These are phyloP conservation scores for Trididemnum nubilum DNA, from an alignment of 23 tunicate species.

Conservation along the genomic window DNA sequence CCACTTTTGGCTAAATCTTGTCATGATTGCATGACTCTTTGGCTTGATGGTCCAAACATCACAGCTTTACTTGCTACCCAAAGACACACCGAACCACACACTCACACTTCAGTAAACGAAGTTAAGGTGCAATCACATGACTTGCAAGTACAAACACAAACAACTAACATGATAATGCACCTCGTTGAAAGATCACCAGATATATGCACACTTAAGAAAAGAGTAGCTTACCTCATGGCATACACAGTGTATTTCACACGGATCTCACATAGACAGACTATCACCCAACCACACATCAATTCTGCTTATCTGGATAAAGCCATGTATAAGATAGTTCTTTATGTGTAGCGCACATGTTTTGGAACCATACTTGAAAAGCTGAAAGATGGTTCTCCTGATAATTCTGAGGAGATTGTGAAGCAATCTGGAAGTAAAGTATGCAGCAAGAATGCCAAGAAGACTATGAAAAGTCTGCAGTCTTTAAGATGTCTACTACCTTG, in stretches of 20 bases:
- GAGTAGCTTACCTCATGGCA: constrained; percentile 13
- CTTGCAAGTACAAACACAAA: too few species aligned
- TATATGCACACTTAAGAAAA: constrained; percentile 1
- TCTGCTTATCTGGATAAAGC: constrained; percentile 3
- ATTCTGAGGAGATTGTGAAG: background rate
- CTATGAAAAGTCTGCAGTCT: background rate
- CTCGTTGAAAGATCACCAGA: constrained; percentile 14
- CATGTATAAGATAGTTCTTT: background rate
- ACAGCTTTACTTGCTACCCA: background rate
- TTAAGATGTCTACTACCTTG: background rate
- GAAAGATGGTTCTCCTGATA: background rate
- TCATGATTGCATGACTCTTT: background rate
- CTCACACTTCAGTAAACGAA: background rate
- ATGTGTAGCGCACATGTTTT: background rate
- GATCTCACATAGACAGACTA: background rate
- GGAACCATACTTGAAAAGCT: background rate
- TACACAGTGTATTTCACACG: background rate
- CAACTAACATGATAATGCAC: background rate
- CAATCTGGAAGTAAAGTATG: background rate
- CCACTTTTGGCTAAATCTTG: background rate
- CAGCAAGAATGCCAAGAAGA: background rate
- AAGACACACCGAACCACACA: background rate
- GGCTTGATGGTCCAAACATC: constrained; percentile 10
- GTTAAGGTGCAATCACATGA: background rate
- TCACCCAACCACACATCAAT: background rate